These are phyloP conservation scores for Megaustenia siamemsis DNA, from an alignment of 2,888 invertebrate species.

Conservation along the genomic window DNA sequence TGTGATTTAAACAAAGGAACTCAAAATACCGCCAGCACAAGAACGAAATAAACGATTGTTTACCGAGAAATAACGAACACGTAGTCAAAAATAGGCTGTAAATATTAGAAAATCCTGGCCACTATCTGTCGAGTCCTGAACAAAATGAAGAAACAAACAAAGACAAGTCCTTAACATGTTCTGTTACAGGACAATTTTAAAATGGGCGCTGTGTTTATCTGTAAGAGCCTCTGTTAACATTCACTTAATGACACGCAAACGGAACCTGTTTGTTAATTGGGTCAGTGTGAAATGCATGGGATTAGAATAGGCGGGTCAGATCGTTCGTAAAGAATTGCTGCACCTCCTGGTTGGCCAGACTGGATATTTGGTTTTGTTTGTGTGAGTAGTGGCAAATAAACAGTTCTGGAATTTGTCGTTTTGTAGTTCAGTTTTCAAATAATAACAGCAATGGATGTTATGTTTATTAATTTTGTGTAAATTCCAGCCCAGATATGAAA, in stretches of 20 bases:
- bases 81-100: neutral
- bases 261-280: neutral
- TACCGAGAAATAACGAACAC: neutral
- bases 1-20: too few relatives aligned
- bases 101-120: neutral
- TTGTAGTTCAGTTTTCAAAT: too few relatives aligned
- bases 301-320: neutral
- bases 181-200: neutral
- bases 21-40: neutral
- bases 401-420: too few relatives aligned
- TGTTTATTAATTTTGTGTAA: too few relatives aligned
- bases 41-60: too few relatives aligned
- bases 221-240: neutral
- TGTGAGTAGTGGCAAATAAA: too few relatives aligned
- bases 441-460: too few relatives aligned
- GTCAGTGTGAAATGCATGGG: neutral
- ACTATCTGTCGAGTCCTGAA: neutral
- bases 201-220: neutral
- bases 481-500: too few relatives aligned
- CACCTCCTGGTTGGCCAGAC: too few relatives aligned
- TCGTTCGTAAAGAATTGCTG: neutral
- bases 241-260: neutral
- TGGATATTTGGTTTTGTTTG: too few relatives aligned
- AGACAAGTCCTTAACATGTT: neutral
- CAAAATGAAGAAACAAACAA: slow-evolving; percentile 1